Evolutionary conservation across 2,797 vertebrate species (phyloP), one percentile per base, ranked within the genome.

Genomic region (Cirrhinus molitorella): DNA sequence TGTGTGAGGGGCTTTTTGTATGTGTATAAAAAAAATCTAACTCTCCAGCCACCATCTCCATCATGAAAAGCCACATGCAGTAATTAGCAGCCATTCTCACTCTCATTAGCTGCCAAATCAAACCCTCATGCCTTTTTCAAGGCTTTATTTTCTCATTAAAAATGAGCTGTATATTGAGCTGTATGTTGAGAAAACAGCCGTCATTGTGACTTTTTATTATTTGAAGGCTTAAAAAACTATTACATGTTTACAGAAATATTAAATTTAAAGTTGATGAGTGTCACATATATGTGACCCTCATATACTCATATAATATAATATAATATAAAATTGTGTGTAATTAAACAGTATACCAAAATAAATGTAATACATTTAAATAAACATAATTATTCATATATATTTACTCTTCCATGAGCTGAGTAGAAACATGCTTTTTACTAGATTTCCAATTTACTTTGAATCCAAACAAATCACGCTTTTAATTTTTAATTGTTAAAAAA

Each of bases 111-210:
- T 21, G 68, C 77, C 81, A 72, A 86, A 78, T 74, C 49, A 81
- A 82, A 80, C 61, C 77, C 83, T 49, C 79, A 47, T 76, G 85
- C 85, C 67, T 81, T 74, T 88, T 87, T 88, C 84, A 84, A 83
- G 88, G 89, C 89, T 84, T 90, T 82, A 79, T 92, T 89, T 87
- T 90, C 82, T 80, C 88, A 89, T 92, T 89, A 88, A 77, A 91
- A 87, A 83, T 81, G 91, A 90, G 90, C 89, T 91, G 85, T 57
- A 68, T 63, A 80, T 83, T 86, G 84, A 83, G 88, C 78, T 49
- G 75, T 72, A 14, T 57, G 25, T 65, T 57, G 66, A 79, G 40
- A 83, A 34, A 73, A 45, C 45, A 55, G 59, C 63, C 45, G 6
- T 57, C 25, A 85, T 63, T 40, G 53, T 19, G 70, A 31, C 61